A percentile compares a stretch with the other conserved stretches of the same genome.
phyloP scores from a whole-genome alignment of 1,140 invertebrate species.

The Saccostrea glomerata region DNA sequence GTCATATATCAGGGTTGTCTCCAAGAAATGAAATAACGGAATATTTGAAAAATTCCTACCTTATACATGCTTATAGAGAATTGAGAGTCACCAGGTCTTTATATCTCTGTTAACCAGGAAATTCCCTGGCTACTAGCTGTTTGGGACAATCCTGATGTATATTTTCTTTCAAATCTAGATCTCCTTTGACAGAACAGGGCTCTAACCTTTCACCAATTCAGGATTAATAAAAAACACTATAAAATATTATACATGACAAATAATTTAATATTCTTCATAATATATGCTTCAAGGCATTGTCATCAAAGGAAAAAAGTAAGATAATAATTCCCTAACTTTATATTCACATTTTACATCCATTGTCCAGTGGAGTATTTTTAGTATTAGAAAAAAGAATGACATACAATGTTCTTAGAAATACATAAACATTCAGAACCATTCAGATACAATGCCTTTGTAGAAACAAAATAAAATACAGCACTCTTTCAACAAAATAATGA shows the following conservation, averaged over 20 bases:
- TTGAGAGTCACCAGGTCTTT: too few species aligned
- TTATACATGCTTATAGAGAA: too few species aligned
- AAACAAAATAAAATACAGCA: neutral
- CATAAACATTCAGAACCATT: neutral
- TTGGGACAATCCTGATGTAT: too few species aligned
- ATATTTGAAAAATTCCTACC: too few species aligned
- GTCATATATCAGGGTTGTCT: too few species aligned
- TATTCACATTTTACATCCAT: neutral
- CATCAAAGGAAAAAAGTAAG: neutral
- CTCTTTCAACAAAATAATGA: neutral
- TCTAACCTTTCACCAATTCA: too few species aligned
- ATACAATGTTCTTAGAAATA: neutral
- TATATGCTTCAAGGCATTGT: neutral
- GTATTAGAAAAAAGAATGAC: neutral
- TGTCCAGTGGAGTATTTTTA: neutral
- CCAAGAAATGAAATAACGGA: too few species aligned
- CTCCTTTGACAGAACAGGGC: too few species aligned
- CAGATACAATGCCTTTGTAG: neutral
- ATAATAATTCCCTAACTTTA: neutral
- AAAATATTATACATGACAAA: neutral
- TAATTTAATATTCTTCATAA: conserved; percentile 16
- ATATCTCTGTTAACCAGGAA: too few species aligned
- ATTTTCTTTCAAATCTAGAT: too few species aligned
- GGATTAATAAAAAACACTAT: too few species aligned
- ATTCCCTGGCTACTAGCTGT: too few species aligned